Conservation (phyloP, 2,888 invertebrate species). For the Trachelus stipa region DNA sequence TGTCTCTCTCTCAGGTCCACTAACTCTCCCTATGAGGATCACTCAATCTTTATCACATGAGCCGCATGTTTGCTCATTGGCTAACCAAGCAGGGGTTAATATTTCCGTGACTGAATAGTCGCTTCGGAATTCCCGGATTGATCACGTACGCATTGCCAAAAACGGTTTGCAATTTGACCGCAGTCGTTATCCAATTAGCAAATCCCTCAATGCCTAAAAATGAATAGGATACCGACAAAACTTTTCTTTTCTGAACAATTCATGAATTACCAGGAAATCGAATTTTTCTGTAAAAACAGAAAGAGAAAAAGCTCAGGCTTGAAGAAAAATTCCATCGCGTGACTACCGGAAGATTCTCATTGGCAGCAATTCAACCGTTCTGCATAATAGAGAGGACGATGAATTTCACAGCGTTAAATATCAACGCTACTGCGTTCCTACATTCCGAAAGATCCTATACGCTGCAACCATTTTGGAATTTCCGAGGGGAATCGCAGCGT, state of each 20-base stretch:
- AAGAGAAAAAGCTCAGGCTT: not conserved
- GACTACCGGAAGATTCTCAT: conserved; percentile 29
- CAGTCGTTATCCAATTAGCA: not conserved
- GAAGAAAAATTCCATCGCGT: not conserved
- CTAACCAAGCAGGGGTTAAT: not conserved
- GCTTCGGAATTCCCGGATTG: not conserved
- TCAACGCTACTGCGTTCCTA: not conserved
- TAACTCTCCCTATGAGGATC: not conserved
- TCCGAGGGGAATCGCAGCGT: not conserved
- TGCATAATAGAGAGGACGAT: conserved; percentile 7
- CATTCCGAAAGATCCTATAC: not conserved
- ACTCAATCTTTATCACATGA: not conserved
- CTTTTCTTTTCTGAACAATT: not conserved
- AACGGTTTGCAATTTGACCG: not conserved
- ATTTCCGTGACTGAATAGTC: not conserved
- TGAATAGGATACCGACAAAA: not conserved
- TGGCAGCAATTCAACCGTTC: conserved; percentile 27
- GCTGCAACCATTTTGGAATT: not conserved
- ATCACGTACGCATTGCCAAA: not conserved
- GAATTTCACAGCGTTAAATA: not conserved
- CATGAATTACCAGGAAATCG: not conserved
- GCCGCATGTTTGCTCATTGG: not conserved
- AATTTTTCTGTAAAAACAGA: not conserved
- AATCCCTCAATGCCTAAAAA: not conserved
- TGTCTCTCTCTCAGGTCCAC: not conserved